Evolutionary conservation across 2,888 invertebrate genomes (phyloP).

Genomic region (Drosophila fungiperda): DNA sequence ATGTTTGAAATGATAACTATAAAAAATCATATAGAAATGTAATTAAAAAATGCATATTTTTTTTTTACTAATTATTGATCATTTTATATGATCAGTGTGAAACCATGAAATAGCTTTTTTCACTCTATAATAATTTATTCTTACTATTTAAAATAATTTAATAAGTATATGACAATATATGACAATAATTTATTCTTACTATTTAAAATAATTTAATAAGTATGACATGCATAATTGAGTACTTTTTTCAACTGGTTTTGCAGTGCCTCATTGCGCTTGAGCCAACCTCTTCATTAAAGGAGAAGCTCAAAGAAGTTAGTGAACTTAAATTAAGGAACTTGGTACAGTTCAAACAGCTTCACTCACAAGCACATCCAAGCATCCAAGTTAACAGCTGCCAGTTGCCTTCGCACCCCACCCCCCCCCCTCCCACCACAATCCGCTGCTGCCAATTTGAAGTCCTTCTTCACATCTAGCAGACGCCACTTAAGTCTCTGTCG

Average conservation of each 20-base stretch:
- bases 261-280: neutral
- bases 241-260: constrained; percentile 9
- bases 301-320: constrained; percentile 4
- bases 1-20: neutral
- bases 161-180: no score
- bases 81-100: neutral
- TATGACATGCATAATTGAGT: neutral
- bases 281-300: constrained; percentile 13
- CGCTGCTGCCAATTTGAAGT: neutral
- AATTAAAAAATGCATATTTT: neutral
- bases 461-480: constrained; percentile 5
- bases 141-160: no score
- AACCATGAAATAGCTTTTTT: neutral
- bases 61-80: neutral
- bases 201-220: no score
- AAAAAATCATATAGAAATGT: neutral
- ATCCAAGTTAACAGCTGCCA: constrained; percentile 21
- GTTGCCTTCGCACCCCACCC: neutral
- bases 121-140: neutral
- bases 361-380: neutral
- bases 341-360: constrained; percentile 20
- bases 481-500: constrained; percentile 25
- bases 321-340: constrained; percentile 21
- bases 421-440: neutral
- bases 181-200: neutral